Base-by-base conservation (phyloP, 2,888 invertebrate species). In the Patella pellucida region DNA sequence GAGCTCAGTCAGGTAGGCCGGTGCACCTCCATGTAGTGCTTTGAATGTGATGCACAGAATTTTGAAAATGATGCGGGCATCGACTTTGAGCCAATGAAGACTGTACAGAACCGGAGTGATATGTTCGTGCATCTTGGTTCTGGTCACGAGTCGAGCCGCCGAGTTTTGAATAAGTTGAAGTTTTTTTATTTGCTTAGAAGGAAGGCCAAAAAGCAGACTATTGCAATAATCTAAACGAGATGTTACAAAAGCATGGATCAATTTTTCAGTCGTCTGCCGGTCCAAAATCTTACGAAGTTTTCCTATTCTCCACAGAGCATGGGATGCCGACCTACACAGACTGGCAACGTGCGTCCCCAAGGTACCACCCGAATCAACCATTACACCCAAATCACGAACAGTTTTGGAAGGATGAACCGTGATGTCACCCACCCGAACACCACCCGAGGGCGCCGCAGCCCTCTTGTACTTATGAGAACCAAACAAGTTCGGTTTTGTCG, bases 181-280 rank as follows among this genome's bases (percentile, higher is more conserved):
- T 62, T 62, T 62, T 7, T n/a, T 62, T 11, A 62, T 62, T 2
- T 62, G 62, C 19, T 62, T 62, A 19, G 19, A n/a, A 19, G 62
- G 19, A 5, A 62, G 19, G 19, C 62, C 62, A 62, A 19, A 19
- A 19, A 62, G 62, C n/a, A 62, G 62, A n/a, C 16, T 19, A 15
- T 62, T 62, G n/a, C n/a, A 62, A 62, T 62, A 19, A 62, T 62
- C 62, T 62, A 62, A 15, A 9, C 62, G n/a, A 12, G 62, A 62
- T 15, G 62, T 62, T 7, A 62, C 62, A 19, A 62, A 62, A n/a
- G 62, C 62, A 62, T 62, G 62, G 9, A 62, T 19, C 19, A 62
- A 15, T 19, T n/a, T 19, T 62, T 62, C 19, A 9, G 62, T 62
- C 2, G 62, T 19, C n/a, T 62, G n/a, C n/a, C 11, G 5, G n/a